Base-by-base conservation (phyloP, 2,113 vertebrate species). In the Ranitomeya variabilis region DNA sequence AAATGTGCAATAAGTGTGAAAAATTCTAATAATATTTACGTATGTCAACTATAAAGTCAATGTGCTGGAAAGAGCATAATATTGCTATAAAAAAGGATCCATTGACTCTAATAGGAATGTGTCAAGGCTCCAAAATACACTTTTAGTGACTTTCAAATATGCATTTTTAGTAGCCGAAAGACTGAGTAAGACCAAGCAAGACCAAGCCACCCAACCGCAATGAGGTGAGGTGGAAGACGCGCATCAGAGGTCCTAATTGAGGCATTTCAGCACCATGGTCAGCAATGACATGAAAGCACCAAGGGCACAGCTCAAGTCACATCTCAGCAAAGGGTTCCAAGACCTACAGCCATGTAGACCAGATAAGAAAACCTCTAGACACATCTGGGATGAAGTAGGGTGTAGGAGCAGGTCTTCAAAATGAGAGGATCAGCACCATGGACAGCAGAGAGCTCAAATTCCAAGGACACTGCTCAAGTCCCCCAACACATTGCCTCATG, bases 361-460 rank as follows among this genome's bases (percentile, higher is more conserved):
- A 54, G 77, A 2, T 52, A 21, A 9, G 21, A 52, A 54, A 11
- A 78, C 16, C 16, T 21, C 14, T 16, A 19, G 11, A 54, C 76
- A 11, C n/a, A 80, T 57, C 76, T 6, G 78, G n/a, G 14, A n/a
- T 54, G 21, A 19, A 45, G 19, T 67, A 21, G 21, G 62, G 19
- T 83, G 14, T 77, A 87, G 77, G 14, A 87, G 76, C 62, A 45
- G 13, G 37, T 45, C 6, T 9, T n/a, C 7, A 15, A 31, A 59
- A 69, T 21, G 54, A 69, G 60, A 64, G 14, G n/a, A 83, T 88
- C 87, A 88, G 87, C 54, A 88, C 87, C 80, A 83, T 11, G 66
- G 87, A 88, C 80, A 88, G 69, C 57, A 37, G 7, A 7, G 13
- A 15, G 21, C 5, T 45, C 16, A 77, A n/a, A 62, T 77, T 55